Percentiles rank a stretch among this genome's conserved stretches.
Conservation (phyloP, 1,140 invertebrate genomes). For the Odontomachus brunneus region DNA sequence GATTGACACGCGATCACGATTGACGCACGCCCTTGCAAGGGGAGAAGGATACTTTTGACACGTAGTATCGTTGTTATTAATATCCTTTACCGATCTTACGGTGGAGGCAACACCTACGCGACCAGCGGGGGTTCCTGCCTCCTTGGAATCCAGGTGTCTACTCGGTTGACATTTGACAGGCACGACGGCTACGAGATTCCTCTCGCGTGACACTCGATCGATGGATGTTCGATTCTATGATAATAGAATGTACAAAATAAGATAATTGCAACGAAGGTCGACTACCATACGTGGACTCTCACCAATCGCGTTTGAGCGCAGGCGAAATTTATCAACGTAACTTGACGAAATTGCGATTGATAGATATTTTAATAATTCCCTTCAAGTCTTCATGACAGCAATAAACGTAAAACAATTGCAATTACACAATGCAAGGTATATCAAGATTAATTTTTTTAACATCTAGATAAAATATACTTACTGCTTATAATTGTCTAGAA, state of each 20-base stretch:
- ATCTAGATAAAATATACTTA: too few relatives aligned
- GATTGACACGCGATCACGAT: constrained; percentile 70
- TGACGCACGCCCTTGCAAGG: constrained; percentile 58
- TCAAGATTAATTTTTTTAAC: too few relatives aligned
- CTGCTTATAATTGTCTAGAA: too few relatives aligned
- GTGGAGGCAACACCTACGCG: constrained; percentile 77
- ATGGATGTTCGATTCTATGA: constrained; percentile 64
- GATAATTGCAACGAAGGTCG: constrained; percentile 34
- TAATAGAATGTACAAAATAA: constrained; percentile 40
- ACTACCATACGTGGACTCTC: constrained; percentile 11
- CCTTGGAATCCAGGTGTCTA: constrained; percentile 66
- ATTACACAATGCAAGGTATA: too few relatives aligned
- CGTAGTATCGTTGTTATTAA: constrained; percentile 74
- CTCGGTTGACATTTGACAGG: constrained; percentile 78
- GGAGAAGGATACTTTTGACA: constrained; percentile 65
- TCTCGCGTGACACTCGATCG: constrained; percentile 73
- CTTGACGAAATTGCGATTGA: constrained; percentile 3
- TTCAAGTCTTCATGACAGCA: too few relatives aligned
- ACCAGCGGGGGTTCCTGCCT: constrained; percentile 76
- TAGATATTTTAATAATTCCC: neutral
- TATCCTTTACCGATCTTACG: constrained; percentile 71
- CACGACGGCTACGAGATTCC: constrained; percentile 69
- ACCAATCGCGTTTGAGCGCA: neutral
- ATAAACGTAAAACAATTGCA: too few relatives aligned
- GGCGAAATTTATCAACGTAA: neutral